Conservation (phyloP, 2,888 invertebrate genomes). For the Sphaeridia pumilis region DNA sequence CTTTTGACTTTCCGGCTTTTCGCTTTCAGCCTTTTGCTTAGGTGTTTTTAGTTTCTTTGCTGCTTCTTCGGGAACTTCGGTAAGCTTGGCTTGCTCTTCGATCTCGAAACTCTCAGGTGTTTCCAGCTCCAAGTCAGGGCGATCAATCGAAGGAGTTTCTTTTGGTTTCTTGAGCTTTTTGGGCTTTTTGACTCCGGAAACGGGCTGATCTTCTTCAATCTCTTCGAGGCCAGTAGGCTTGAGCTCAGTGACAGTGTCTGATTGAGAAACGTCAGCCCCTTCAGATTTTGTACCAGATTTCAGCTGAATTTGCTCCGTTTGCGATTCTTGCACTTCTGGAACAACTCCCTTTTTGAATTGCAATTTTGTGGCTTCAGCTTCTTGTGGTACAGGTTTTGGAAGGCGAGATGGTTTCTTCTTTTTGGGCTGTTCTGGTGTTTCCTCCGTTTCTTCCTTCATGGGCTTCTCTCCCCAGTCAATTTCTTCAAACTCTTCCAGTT, state of each 20-base stretch:
- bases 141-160: neutral
- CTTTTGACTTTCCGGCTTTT: no score
- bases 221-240: neutral
- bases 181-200: neutral
- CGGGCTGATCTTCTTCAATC: neutral
- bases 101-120: neutral
- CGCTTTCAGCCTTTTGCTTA: constrained; percentile 4
- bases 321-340: neutral
- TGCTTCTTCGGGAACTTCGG: neutral
- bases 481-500: constrained; percentile 3
- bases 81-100: neutral
- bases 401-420: neutral
- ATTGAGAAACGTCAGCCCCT: no score
- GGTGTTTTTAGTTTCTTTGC: no score
- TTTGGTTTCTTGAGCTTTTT: constrained; percentile 4
- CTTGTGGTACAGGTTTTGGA: neutral
- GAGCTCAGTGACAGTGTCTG: no score
- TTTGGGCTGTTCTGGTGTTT: neutral
- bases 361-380: neutral
- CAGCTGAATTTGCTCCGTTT: neutral
- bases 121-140: constrained; percentile 3
- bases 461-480: constrained; percentile 6
- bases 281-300: neutral
- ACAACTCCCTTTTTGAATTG: neutral
- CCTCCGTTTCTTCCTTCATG: neutral